Evolutionary conservation across 1,140 invertebrate genomes (phyloP).

Genomic region (Plutomurus gul): DNA sequence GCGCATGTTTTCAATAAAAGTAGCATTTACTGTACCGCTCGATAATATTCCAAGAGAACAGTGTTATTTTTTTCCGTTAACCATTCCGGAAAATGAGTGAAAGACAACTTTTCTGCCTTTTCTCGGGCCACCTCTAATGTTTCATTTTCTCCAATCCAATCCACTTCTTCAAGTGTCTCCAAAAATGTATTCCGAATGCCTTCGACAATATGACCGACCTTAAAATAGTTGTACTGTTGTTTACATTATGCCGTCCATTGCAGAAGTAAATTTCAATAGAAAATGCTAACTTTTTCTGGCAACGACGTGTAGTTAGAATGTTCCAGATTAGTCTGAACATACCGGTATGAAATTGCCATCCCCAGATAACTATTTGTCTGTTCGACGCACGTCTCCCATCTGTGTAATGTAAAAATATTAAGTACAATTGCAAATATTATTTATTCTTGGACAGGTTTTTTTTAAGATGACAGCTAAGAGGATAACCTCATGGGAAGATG

Average conservation of each 20-base stretch:
- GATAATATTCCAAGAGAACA: background rate
- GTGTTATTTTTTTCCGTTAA: background rate
- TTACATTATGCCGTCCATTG: background rate
- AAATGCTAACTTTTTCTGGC: background rate
- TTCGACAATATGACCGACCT: background rate
- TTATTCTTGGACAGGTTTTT: no score
- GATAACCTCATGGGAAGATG: background rate
- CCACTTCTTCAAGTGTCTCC: background rate
- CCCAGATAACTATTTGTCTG: slow-evolving; percentile 9
- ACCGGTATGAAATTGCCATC: slow-evolving; percentile 19
- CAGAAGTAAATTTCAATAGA: background rate
- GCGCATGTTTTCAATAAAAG: no score
- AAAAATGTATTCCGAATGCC: background rate
- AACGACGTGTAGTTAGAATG: background rate
- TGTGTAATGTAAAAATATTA: background rate
- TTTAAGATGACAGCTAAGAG: no score
- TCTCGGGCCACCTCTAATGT: background rate
- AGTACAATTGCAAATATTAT: background rate
- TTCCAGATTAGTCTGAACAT: background rate
- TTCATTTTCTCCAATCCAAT: slow-evolving; percentile 34
- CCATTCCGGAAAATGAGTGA: slow-evolving; percentile 17
- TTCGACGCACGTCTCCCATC: background rate
- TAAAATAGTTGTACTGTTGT: background rate
- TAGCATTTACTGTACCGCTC: background rate
- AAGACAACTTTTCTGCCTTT: background rate